Evolutionary conservation across 2,888 invertebrate genomes (phyloP).

Genomic region (Latheticus oryzae): DNA sequence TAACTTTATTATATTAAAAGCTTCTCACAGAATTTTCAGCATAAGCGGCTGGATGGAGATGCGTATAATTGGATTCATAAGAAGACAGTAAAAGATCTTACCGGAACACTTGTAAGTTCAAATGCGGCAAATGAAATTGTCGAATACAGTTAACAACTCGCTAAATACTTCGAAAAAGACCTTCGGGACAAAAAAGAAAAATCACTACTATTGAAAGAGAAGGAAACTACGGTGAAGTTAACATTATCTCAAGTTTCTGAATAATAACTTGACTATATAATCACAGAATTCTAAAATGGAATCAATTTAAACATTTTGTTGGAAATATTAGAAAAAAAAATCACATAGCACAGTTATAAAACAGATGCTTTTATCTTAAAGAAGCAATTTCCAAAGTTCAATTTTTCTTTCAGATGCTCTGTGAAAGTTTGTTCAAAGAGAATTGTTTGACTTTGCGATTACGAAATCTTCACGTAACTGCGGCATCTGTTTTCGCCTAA

Average conservation of each 20-base stretch:
- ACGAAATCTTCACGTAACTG: conserved; percentile 2
- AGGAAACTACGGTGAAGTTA: too few relatives aligned
- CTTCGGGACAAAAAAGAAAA: too few relatives aligned
- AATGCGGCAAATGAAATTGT: conserved; percentile 23
- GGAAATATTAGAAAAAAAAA: too few relatives aligned
- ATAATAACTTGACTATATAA: too few relatives aligned
- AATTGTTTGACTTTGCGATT: conserved; percentile 14
- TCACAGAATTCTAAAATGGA: too few relatives aligned
- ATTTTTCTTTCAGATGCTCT: conserved; percentile 3
- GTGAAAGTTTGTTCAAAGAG: conserved; percentile 6
- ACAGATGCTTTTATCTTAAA: background rate
- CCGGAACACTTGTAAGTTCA: conserved; percentile 38
- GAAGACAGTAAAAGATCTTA: conserved; percentile 37
- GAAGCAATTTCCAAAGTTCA: background rate
- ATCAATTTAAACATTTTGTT: too few relatives aligned
- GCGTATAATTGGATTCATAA: conserved; percentile 46
- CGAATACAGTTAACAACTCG: conserved; percentile 25
- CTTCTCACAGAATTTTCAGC: conserved; percentile 43
- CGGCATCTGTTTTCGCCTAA: conserved; percentile 6
- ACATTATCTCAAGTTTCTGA: too few relatives aligned
- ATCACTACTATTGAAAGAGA: too few relatives aligned
- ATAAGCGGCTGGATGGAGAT: conserved; percentile 38
- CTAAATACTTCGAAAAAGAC: conserved; percentile 9
- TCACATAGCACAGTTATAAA: background rate
- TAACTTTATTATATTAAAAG: conserved; percentile 44